Evolutionary conservation across 53 echinoderm and acorn worm genomes (phyloP), one percentile per base, ranked within the genome.

Genomic region (Pentamera pediparva): DNA sequence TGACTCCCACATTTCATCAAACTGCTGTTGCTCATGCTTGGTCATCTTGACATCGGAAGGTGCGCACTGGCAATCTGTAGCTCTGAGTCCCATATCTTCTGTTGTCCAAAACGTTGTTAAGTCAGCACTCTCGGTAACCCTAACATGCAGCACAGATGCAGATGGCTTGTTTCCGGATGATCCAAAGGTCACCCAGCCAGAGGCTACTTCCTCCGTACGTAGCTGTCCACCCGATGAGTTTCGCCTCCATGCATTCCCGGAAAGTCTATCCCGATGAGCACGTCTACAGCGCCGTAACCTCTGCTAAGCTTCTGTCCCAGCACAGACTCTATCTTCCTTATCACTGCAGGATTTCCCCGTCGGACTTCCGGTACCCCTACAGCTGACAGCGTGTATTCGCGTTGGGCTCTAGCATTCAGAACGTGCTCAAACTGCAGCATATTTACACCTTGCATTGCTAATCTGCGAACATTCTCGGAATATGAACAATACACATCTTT

Each of bases 151-250:
- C 20, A 80, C 80, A 61, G 74, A 73, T 19, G 48, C 25, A 25
- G 70, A 30, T 7, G 1, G 32, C 11, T 37, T 37, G 20, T 62
- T 21, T 21, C 64, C 38, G 11, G 28, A 75, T 39, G 81, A 72
- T 28, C 81, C 81, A 59, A 81, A 70, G 22, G 48, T 73, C 38
- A 81, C 73, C 81, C 81, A 73, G 73, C 73, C 31, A 81, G 48
- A 40, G 81, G 81, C 28, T 72, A 81, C 28, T 73, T 73, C 35
- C 72, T 73, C n/a, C 48, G 48, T n/a, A 75, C 19, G 24, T 75
- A 75, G 19, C 38, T 40, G 39, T 75, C 75, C 3, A 75, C 59
- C 59, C 39, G 58, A 20, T 47, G 37, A 1, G 75, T 75, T 31
- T 56, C 58, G 1, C 75, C 75, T 29, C 58, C 28, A 37, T 75